Evolutionary conservation across 2,797 vertebrate genomes (phyloP).

Genomic region (Cephalopachus bancanus): DNA sequence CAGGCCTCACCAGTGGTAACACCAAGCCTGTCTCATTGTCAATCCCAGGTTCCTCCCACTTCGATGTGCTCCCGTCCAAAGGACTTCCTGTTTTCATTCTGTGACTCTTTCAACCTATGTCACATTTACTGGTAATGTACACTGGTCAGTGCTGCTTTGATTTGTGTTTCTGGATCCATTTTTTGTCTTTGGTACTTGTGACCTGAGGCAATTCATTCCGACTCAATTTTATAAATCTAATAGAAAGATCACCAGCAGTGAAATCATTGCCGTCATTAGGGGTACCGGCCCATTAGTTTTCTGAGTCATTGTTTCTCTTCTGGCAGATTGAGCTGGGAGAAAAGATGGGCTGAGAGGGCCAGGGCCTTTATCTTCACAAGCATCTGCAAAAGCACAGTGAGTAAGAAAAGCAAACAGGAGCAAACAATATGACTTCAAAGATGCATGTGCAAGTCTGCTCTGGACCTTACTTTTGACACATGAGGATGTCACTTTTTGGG

Average conservation of each 20-base stretch:
- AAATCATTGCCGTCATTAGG: constrained; percentile 73
- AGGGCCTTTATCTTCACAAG: constrained; percentile 60
- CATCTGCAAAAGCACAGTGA: constrained; percentile 30
- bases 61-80: neutral
- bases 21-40: neutral
- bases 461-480: neutral
- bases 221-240: constrained; percentile 82
- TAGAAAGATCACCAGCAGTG: constrained; percentile 78
- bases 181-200: constrained; percentile 63
- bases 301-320: constrained; percentile 80
- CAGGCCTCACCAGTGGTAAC: neutral
- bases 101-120: neutral
- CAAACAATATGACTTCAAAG: neutral
- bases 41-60: neutral
- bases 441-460: neutral
- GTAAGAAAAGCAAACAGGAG: neutral
- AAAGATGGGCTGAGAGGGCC: constrained; percentile 57
- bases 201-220: constrained; percentile 73
- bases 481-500: neutral
- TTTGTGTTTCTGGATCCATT: constrained; percentile 63
- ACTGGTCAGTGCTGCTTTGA: constrained; percentile 36
- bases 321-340: constrained; percentile 60
- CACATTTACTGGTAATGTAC: neutral
- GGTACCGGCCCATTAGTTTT: constrained; percentile 81
- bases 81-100: neutral